phyloP scores from a whole-genome alignment of 2,888 invertebrate genomes.

The Melikaiella ostensackeni region DNA sequence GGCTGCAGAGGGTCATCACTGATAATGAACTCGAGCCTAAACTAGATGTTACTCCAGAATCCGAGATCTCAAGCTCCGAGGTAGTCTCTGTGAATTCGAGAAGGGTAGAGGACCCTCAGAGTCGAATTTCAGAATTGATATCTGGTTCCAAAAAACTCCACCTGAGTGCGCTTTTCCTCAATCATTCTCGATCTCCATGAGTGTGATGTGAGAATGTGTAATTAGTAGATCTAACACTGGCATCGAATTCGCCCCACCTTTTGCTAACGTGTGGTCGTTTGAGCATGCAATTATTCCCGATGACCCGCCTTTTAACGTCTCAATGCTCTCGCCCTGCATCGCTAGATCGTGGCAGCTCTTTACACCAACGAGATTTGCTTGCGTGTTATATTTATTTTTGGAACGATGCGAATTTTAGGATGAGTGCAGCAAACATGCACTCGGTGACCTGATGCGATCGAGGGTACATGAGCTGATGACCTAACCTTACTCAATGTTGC shows the following conservation, averaged over 20 bases:
- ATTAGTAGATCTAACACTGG: constrained; percentile 42
- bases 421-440: constrained; percentile 14
- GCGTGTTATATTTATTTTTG: constrained; percentile 16
- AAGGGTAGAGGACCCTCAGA: constrained; percentile 41
- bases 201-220: constrained; percentile 20
- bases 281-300: constrained; percentile 56
- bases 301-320: constrained; percentile 48
- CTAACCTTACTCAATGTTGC: constrained; percentile 54
- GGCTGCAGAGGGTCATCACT: constrained; percentile 61
- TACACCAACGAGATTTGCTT: constrained; percentile 4
- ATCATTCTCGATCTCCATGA: constrained; percentile 23
- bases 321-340: neutral
- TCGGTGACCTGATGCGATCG: constrained; percentile 24
- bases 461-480: constrained; percentile 25
- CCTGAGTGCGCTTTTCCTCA: constrained; percentile 13
- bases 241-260: constrained; percentile 44
- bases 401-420: constrained; percentile 36
- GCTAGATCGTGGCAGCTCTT: neutral
- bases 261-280: constrained; percentile 33
- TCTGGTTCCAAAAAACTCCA: neutral
- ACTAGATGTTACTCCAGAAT: constrained; percentile 70
- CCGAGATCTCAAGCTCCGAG: constrained; percentile 67
- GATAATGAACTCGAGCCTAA: constrained; percentile 55
- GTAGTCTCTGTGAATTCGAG: constrained; percentile 55
- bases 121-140: constrained; percentile 16